phyloP scores from a whole-genome alignment of 92 coral and sea anemone genomes.

The Phenganax stokvisi region DNA sequence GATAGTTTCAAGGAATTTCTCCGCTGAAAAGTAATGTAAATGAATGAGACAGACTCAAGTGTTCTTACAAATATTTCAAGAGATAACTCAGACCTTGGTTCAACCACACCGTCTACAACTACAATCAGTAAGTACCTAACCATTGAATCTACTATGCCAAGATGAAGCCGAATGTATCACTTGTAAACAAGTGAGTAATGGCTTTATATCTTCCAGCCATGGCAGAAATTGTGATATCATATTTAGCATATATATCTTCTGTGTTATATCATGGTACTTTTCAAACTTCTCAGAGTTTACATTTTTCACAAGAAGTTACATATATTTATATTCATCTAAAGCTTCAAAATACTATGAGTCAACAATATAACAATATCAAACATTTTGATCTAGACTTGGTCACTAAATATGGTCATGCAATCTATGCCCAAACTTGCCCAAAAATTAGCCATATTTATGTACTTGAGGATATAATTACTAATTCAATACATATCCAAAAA shows the following conservation, averaged over 20 bases:
- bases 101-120: neutral
- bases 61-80: neutral
- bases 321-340: neutral
- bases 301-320: too few species aligned
- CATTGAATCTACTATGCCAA: slow-evolving; percentile 15
- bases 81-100: neutral
- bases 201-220: slow-evolving; percentile 16
- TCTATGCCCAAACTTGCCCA: slow-evolving; percentile 33
- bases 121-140: slow-evolving; percentile 19
- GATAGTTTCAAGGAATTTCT: slow-evolving; percentile 71
- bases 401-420: neutral
- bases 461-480: neutral
- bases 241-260: neutral
- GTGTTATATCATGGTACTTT: neutral
- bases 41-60: neutral
- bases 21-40: slow-evolving; percentile 49
- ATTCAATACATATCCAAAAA: neutral
- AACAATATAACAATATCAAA: neutral
- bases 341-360: neutral
- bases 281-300: too few species aligned
- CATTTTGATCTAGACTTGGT: neutral
- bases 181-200: slow-evolving; percentile 2
- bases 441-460: neutral
- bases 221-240: neutral
- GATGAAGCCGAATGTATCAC: slow-evolving; percentile 18